Conservation (phyloP, 2,113 vertebrate genomes). For the Carlito syrichta region DNA sequence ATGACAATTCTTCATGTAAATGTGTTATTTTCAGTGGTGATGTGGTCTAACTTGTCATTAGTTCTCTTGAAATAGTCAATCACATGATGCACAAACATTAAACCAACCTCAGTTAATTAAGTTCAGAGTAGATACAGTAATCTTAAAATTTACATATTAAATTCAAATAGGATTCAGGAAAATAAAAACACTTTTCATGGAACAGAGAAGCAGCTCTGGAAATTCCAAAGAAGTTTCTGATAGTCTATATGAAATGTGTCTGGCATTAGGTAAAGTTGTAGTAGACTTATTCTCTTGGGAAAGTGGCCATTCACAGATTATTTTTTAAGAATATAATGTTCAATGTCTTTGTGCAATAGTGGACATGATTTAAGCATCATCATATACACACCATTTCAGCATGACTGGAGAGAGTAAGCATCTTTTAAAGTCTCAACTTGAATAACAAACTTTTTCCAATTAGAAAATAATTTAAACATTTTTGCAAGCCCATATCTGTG, state of each 20-base stretch:
- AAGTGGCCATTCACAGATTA: background rate
- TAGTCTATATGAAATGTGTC: background rate
- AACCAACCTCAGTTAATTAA: background rate
- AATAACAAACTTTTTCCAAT: background rate
- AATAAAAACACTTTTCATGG: background rate
- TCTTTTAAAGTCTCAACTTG: background rate
- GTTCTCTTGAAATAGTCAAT: background rate
- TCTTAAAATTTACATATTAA: background rate
- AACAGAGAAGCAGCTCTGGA: background rate
- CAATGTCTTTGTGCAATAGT: background rate
- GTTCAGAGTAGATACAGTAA: background rate
- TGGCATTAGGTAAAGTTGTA: background rate
- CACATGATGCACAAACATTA: background rate
- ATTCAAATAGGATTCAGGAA: background rate
- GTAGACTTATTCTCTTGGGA: background rate
- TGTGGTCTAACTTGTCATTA: background rate
- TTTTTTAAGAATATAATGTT: background rate
- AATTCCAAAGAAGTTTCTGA: no score
- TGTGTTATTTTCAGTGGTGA: background rate
- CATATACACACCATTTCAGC: background rate
- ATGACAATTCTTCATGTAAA: background rate
- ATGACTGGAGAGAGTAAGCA: background rate
- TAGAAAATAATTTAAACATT: constrained; percentile 37
- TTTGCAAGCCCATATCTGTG: background rate
- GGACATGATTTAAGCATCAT: background rate